Base-by-base conservation (phyloP, 2,797 vertebrate species). In the Danio kyathit region DNA sequence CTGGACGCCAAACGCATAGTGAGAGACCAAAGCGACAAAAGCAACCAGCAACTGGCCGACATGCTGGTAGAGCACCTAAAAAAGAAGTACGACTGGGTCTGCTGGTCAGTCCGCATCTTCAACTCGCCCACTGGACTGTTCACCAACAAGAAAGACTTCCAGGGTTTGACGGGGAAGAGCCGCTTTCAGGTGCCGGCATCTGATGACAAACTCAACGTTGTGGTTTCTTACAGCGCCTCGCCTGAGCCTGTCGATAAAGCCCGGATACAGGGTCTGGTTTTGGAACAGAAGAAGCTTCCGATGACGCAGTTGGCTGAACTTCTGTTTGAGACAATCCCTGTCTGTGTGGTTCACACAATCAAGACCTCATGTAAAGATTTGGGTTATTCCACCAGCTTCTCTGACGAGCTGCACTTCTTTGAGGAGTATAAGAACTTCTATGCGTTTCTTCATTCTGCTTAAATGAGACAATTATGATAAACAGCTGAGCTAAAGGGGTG, bases 51-150 rank as follows among this genome's bases (percentile, higher is more conserved):
- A 84, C 84, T 94, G 5, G 92, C 94, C 0, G 89, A 93, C 1
- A 80, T 86, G 0, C 63, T 95, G 61, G 5, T 94, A 2, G 89
- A 92, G 56, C 86, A 85, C 5, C 79, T 95, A 0, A 92, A 89
- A 87, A 90, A 82, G 84, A 94, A 94, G 84, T 94, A 93, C 0
- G 92, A 95, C 89, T 95, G 93, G 93, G 92, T 95, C 82, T 78
- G 81, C 82, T 95, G 95, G 94, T 95, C 94, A 0, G 92, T 95
- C 79, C 90, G 94, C 0, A 11, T 95, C 0, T 95, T 92, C 87
- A 85, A 16, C 76, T 64, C 91, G 0, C 93, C 92, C 0, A 61
- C 86, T 0, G 85, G 91, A n/a, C 0, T 90, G 1, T 88, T 94
- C 0, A 38, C 67, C 64, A 88, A n/a, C 41, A 94, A 89, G 74